Percentiles rank a stretch among this genome's conserved stretches.
These are phyloP conservation scores for Metopia argyrocephala DNA, from an alignment of 2,888 invertebrate species.

Conservation along the genomic window DNA sequence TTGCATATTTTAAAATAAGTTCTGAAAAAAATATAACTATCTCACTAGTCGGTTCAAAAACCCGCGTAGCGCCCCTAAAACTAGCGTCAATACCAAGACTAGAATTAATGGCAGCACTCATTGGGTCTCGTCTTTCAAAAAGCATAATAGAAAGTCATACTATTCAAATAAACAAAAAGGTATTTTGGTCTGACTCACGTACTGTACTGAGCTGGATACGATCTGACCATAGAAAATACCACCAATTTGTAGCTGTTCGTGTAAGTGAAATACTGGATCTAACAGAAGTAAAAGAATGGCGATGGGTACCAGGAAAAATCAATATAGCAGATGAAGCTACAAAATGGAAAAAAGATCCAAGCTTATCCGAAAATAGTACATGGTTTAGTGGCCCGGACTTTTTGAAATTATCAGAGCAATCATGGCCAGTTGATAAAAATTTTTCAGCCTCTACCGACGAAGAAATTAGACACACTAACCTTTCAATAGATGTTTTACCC, in stretches of 20 bases:
- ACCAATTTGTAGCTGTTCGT: slow-evolving; percentile 11
- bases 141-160: slow-evolving; percentile 16
- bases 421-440: slow-evolving; percentile 33
- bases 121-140: neutral
- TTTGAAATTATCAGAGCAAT: neutral
- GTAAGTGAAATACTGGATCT: slow-evolving; percentile 7
- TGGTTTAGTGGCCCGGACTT: slow-evolving; percentile 22
- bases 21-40: neutral
- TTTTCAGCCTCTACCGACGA: neutral
- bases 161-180: too few species aligned
- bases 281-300: slow-evolving; percentile 21
- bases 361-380: neutral
- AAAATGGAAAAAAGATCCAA: neutral
- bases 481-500: slow-evolving; percentile 10
- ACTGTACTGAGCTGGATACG: neutral
- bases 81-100: slow-evolving; percentile 2
- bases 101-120: neutral
- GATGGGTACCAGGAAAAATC: slow-evolving; percentile 28
- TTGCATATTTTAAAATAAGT: slow-evolving; percentile 1
- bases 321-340: slow-evolving; percentile 6
- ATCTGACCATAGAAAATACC: slow-evolving; percentile 3
- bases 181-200: neutral
- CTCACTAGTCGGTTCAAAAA: slow-evolving; percentile 15
- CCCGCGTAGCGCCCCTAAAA: slow-evolving; percentile 11
- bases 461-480: neutral